Conservation (phyloP, 2,113 vertebrate genomes). For the Phyllostomus discolor region DNA sequence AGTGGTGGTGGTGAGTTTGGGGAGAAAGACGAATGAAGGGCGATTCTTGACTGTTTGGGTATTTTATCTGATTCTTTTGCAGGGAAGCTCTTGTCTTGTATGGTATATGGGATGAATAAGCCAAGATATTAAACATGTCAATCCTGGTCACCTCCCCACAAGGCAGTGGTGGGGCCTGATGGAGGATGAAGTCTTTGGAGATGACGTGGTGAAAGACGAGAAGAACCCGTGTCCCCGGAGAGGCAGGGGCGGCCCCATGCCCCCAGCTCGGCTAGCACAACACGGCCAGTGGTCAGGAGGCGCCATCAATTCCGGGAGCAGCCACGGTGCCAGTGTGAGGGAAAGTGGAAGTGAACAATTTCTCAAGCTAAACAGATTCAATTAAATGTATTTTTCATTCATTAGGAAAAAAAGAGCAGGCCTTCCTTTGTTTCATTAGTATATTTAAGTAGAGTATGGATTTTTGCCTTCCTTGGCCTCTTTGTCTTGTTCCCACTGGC, state of each 20-base stretch:
- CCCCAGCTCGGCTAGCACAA: constrained; percentile 26
- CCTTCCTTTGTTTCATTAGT: constrained; percentile 62
- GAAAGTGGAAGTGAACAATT: constrained; percentile 42
- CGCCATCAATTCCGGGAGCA: constrained; percentile 26
- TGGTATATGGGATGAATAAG: background rate
- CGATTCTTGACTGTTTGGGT: background rate
- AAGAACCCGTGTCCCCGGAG: background rate
- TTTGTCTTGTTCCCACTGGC: constrained; percentile 56
- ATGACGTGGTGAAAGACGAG: background rate
- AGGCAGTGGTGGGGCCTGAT: background rate
- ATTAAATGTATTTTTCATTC: constrained; percentile 73
- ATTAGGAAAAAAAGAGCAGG: constrained; percentile 53
- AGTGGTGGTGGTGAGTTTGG: background rate
- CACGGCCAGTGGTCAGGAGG: background rate
- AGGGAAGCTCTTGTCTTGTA: background rate
- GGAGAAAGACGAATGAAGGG: background rate
- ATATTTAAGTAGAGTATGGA: constrained; percentile 66
- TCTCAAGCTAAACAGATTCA: constrained; percentile 65
- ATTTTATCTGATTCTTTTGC: background rate
- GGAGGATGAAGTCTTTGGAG: background rate
- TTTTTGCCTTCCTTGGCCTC: constrained; percentile 67
- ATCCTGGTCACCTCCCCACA: background rate
- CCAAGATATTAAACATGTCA: background rate
- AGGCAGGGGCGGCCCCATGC: accelerated
- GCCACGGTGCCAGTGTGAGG: constrained; percentile 20